Conservation (phyloP, 2,888 invertebrate genomes). For the Trichogramma evanescens region DNA sequence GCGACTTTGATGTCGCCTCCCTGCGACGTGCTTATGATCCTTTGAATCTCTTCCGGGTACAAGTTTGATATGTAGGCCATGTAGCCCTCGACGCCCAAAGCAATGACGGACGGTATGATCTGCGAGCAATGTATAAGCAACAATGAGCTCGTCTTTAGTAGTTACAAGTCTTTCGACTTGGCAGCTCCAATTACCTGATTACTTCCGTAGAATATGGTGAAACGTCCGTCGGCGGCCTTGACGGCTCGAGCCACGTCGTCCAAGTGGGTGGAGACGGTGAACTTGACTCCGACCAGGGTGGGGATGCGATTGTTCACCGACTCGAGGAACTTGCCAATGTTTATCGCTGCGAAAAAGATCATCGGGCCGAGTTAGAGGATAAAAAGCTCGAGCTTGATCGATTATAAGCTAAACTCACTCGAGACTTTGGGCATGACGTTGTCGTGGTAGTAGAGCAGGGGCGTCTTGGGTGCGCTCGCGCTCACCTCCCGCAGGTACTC, state of each 20-base stretch:
- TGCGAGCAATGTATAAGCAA: not conserved
- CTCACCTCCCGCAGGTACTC: slow-evolving; percentile 62
- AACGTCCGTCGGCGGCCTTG: slow-evolving; percentile 34
- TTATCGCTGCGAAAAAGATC: not conserved
- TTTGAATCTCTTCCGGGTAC: slow-evolving; percentile 14
- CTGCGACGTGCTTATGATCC: not conserved
- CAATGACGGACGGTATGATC: slow-evolving; percentile 5
- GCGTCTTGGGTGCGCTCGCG: slow-evolving; percentile 65
- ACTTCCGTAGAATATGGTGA: slow-evolving; percentile 4
- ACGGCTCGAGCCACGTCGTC: slow-evolving; percentile 61
- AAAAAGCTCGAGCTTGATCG: slow-evolving; percentile 1
- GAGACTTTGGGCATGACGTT: slow-evolving; percentile 9
- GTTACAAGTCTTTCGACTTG: not conserved
- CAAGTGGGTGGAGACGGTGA: slow-evolving; percentile 62
- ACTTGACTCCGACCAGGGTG: slow-evolving; percentile 74
- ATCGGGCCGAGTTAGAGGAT: not conserved
- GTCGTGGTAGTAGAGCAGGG: slow-evolving; percentile 71
- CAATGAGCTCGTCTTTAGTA: not conserved
- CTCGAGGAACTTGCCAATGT: slow-evolving; percentile 65
- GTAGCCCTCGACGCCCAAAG: slow-evolving; percentile 12
- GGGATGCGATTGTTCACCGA: slow-evolving; percentile 59
- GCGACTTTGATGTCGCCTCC: slow-evolving; percentile 8
- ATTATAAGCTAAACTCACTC: not conserved
- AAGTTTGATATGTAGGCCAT: slow-evolving; percentile 12
- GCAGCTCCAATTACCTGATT: slow-evolving; percentile 2